A percentile compares a stretch with the other conserved stretches of the same genome.
Evolutionary conservation across 2,888 invertebrate species (phyloP).

Genomic region (Cerastis rubricosa): DNA sequence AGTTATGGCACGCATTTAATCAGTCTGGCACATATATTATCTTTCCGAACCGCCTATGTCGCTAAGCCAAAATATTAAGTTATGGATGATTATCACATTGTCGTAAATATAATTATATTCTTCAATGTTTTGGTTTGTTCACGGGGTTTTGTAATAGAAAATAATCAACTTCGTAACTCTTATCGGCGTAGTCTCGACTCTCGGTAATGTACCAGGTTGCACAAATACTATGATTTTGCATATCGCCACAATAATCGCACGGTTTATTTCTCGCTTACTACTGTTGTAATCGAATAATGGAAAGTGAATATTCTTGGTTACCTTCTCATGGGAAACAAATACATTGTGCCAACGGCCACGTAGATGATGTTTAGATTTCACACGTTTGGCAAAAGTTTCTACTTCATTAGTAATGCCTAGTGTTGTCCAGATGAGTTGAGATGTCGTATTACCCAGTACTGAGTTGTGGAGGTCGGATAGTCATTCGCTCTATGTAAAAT

Average conservation of each 20-base stretch:
- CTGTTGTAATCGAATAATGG: conserved; percentile 67
- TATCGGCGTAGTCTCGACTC: conserved; percentile 41
- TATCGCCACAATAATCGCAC: conserved; percentile 63
- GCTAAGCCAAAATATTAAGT: background rate
- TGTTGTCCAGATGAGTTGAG: no score
- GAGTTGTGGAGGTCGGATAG: background rate
- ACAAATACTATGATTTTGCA: conserved; percentile 61
- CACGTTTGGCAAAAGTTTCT: conserved; percentile 52
- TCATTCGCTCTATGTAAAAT: background rate
- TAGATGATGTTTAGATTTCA: conserved; percentile 62
- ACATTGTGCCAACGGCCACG: conserved; percentile 56
- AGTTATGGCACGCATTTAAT: background rate
- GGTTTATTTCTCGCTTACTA: conserved; percentile 60
- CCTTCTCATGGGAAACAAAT: conserved; percentile 72
- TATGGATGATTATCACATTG: background rate
- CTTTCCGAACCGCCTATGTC: background rate
- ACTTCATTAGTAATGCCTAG: conserved; percentile 45
- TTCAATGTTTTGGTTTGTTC: background rate
- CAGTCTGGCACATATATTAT: background rate
- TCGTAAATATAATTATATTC: background rate
- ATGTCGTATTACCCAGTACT: background rate
- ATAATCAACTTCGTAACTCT: conserved; percentile 38
- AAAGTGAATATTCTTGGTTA: conserved; percentile 67
- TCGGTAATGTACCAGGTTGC: conserved; percentile 42
- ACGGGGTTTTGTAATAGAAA: conserved; percentile 24